Evolutionary conservation across 2,113 vertebrate species (phyloP).

Genomic region (Amphiprion ocellaris): DNA sequence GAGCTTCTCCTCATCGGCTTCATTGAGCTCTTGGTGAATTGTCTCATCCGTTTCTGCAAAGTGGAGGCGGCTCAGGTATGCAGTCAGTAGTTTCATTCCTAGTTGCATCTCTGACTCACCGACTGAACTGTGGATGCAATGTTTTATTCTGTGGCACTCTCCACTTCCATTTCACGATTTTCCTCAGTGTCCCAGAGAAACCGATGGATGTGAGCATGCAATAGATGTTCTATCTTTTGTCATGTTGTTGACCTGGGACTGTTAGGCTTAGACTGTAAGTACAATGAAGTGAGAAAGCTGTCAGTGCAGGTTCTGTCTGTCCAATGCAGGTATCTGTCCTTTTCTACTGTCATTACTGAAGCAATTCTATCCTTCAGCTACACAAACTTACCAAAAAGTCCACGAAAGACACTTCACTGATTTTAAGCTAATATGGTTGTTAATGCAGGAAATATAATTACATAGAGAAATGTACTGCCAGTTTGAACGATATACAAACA

Average conservation of each 20-base stretch:
- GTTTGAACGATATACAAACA: not conserved
- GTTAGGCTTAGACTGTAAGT: not conserved
- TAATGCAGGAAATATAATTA: not conserved
- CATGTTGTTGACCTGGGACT: not conserved
- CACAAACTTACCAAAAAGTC: not conserved
- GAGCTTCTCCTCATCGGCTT: slow-evolving; percentile 20
- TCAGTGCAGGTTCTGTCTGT: not conserved
- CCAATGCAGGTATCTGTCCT: not conserved
- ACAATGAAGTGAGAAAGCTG: not conserved
- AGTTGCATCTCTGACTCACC: slow-evolving; percentile 32
- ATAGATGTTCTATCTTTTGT: slow-evolving; percentile 8
- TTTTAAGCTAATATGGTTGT: not conserved
- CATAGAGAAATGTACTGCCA: not conserved
- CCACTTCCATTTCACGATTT: slow-evolving; percentile 7
- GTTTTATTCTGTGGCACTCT: not conserved
- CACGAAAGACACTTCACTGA: not conserved
- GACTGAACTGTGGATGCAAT: slow-evolving; percentile 8
- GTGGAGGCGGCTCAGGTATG: slow-evolving; percentile 25
- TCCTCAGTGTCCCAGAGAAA: slow-evolving; percentile 3
- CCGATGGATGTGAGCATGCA: not conserved
- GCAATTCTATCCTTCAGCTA: not conserved
- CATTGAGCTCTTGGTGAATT: slow-evolving; percentile 15
- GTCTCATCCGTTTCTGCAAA: slow-evolving; percentile 18
- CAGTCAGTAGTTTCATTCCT: slow-evolving; percentile 16
- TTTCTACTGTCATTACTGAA: not conserved